Base-by-base conservation (phyloP, 1,140 invertebrate species). In the Brachystomella parvula region DNA sequence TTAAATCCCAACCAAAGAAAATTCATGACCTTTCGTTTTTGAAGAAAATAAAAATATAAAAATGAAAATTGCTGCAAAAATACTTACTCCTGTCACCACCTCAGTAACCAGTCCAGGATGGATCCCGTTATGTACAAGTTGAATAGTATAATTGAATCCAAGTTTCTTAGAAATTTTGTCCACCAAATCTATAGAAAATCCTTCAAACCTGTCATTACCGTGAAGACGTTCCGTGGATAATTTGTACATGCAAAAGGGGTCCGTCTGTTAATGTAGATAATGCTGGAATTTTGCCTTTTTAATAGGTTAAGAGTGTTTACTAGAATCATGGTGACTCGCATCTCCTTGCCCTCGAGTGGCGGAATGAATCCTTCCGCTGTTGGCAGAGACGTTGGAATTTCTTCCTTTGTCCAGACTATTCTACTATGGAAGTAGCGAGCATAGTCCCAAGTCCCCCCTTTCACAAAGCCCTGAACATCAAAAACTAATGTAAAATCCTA, bases 391-490 rank as follows among this genome's bases (percentile, higher is more conserved):
- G 19, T 33, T 79, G 88, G 88, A 72, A 89, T 86, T 35, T 86
- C 86, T 72, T 9, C 85, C 73, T 89, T 90, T 19, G 89, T 89
- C 64, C 88, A 83, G 0, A 92, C 95, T 67, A 96, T 93, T 78
- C 96, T 94, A 1, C 49, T 53, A 24, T 53, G 12, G 12, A 93
- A 86, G 17, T 90, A 90, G 70, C 87, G 86, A 2, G 53, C 87
- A 19, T 87, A 88, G 74, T 92, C 93, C 92, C 92, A 96, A n/a
- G 84, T 87, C 21, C 92, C 92, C 53, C 93, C 89, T 76, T 90
- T 89, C 69, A 86, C 84, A 53, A 92, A 77, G 0, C 89, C 89
- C 32, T 87, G 85, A 72, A 59, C 9, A 17, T 30, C 28, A 30
- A 62, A 39, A 39, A 15, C 31, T 17, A 15, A 33, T 26, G 24